A percentile compares a stretch with the other conserved stretches of the same genome.
phyloP scores from a whole-genome alignment of 2,113 vertebrate genomes.

The Gambusia holbrooki region DNA sequence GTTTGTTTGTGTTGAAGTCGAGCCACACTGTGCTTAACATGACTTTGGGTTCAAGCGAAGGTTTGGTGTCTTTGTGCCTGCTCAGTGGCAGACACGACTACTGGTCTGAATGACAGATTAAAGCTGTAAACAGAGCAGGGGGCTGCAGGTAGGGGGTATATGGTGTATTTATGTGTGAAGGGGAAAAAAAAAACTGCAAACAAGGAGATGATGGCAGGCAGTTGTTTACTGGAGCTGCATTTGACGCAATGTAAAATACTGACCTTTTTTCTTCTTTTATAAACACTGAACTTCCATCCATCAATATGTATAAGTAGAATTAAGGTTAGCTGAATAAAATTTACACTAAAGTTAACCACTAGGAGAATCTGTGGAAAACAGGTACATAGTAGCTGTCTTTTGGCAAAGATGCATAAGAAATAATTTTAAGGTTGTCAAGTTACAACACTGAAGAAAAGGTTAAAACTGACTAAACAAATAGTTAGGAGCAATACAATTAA shows the following conservation, averaged over 20 bases:
- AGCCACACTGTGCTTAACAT: conserved; percentile 61
- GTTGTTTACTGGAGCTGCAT: conserved; percentile 1
- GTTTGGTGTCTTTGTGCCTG: conserved; percentile 64
- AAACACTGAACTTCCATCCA: neutral
- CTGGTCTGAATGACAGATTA: conserved; percentile 81
- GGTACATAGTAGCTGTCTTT: neutral
- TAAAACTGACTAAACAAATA: too few species aligned
- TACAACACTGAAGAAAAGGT: too few species aligned
- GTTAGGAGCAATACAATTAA: too few species aligned
- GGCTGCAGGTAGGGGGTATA: conserved; percentile 28
- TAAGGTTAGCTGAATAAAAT: neutral
- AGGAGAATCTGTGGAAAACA: too few species aligned
- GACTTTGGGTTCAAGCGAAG: conserved; percentile 45
- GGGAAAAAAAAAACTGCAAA: conserved; percentile 19
- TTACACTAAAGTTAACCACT: too few species aligned
- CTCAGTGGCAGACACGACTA: conserved; percentile 62
- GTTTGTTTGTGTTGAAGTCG: conserved; percentile 36
- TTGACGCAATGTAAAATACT: conserved; percentile 13
- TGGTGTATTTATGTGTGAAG: neutral
- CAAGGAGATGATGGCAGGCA: neutral
- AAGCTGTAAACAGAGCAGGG: conserved; percentile 71
- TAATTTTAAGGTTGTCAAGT: neutral
- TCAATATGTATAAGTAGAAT: neutral
- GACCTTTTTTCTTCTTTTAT: neutral
- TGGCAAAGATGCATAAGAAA: neutral